phyloP scores from a whole-genome alignment of 2,113 vertebrate species.

The Gopherus flavomarginatus region DNA sequence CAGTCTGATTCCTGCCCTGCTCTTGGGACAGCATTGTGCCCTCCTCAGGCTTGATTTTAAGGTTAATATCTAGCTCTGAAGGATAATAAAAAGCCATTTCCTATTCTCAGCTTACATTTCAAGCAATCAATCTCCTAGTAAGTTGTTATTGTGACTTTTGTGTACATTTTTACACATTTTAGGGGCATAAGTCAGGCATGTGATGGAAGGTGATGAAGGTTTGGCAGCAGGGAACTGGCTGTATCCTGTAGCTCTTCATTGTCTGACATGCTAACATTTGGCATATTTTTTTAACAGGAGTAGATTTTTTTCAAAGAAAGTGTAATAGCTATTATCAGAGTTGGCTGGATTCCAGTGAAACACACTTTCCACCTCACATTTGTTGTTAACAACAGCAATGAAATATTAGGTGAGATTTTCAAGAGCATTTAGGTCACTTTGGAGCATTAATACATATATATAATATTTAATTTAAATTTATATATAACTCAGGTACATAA shows the following conservation, averaged over 20 bases:
- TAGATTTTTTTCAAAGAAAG: background rate
- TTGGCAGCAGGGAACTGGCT: background rate
- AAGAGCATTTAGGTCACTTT: background rate
- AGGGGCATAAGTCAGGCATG: background rate
- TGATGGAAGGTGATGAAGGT: conserved; percentile 2
- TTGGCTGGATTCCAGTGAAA: background rate
- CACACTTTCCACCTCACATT: background rate
- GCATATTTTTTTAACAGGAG: background rate
- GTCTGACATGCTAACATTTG: background rate
- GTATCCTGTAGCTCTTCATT: background rate
- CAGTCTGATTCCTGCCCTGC: background rate
- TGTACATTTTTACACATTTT: background rate
- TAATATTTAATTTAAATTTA: background rate
- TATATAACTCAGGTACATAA: background rate
- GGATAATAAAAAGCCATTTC: background rate
- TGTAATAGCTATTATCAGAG: background rate
- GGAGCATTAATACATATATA: background rate
- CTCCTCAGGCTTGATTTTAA: background rate
- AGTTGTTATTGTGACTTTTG: background rate
- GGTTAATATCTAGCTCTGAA: background rate
- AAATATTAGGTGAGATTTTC: background rate
- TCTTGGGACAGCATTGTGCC: background rate
- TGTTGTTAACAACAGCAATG: background rate
- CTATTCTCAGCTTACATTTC: background rate
- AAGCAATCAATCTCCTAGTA: background rate